phyloP scores from a whole-genome alignment of 2,888 invertebrate species.

The Caenorhabditis sp. region DNA sequence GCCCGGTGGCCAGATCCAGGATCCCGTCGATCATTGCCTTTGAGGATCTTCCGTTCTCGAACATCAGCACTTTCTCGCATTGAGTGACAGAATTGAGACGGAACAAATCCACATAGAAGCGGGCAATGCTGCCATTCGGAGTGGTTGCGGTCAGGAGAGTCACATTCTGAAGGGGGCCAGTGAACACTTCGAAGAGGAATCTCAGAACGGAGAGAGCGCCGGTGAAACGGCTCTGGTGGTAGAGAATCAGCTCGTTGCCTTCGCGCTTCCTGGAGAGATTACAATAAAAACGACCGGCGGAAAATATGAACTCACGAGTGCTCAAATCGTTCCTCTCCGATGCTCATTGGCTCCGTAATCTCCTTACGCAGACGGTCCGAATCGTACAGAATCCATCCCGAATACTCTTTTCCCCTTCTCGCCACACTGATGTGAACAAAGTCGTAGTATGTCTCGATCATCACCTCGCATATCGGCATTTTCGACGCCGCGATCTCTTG shows the following conservation, averaged over 20 bases:
- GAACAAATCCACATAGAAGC: slow-evolving; percentile 2
- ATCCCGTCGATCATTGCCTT: slow-evolving; percentile 20
- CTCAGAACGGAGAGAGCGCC: slow-evolving; percentile 14
- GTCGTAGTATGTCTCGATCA: slow-evolving; percentile 22
- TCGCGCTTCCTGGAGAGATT: slow-evolving; percentile 12
- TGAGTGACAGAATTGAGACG: not conserved
- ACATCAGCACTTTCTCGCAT: slow-evolving; percentile 14
- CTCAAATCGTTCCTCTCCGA: slow-evolving; percentile 6
- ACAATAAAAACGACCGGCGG: too few relatives aligned
- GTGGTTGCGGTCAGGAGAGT: slow-evolving; percentile 13
- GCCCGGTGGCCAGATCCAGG: slow-evolving; percentile 16
- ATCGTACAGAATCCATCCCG: slow-evolving; percentile 20
- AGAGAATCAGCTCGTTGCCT: slow-evolving; percentile 3
- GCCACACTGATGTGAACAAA: slow-evolving; percentile 21
- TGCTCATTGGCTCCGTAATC: slow-evolving; percentile 14
- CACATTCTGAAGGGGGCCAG: slow-evolving; percentile 2
- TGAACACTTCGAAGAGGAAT: slow-evolving; percentile 26
- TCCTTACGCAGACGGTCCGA: not conserved
- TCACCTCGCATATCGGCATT: not conserved
- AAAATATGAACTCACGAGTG: slow-evolving; percentile 42
- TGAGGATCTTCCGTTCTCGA: slow-evolving; percentile 20
- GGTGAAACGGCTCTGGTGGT: slow-evolving; percentile 8
- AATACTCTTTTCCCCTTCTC: not conserved
- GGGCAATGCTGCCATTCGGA: slow-evolving; percentile 4
- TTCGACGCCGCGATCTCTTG: not conserved